Base-by-base conservation (phyloP, 2,888 invertebrate species). In the Athalia circularis region DNA sequence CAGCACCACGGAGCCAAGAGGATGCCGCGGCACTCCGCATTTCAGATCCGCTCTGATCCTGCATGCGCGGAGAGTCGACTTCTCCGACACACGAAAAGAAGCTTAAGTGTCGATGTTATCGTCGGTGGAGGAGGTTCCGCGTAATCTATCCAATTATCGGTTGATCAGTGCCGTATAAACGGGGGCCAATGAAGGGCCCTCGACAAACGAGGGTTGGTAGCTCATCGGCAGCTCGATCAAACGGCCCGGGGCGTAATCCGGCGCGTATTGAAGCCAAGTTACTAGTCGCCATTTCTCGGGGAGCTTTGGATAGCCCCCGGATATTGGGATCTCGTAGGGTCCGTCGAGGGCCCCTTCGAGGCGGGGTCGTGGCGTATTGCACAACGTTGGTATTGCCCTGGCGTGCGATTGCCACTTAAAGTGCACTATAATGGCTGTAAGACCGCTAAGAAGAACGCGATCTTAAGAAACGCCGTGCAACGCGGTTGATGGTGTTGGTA, bases 61-160 rank as follows among this genome's bases (percentile, higher is more conserved):
- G 9, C 52, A 29, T 5, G 52, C 57, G 11, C 48, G 67, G 52
- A 29, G 29, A 29, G 29, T 29, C 29, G 29, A 29, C 29, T 50
- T 50, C 13, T 29, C n/a, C 68, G 68, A 59, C 45, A 72, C 70
- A 72, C 70, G 70, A 72, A 72, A 57, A 72, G 70, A 47, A 72
- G 70, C 70, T 72, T 59, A 59, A 72, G 70, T 59, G 57, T 47
- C 84, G 89, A 89, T 89, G 84, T 83, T 88, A 89, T 89, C 88
- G 83, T 80, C 80, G 82, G 84, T 84, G 86, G 84, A 87, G 87
- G 87, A 87, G 88, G 88, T 88, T 88, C 87, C 86, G 87, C 88
- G 87, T 88, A 89, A 89, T 89, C 89, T 89, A 89, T 88, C 88
- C 88, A 88, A 88, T 89, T 89, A 89, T 89, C 89, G 86, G 88